A percentile compares a stretch with the other conserved stretches of the same genome.
Evolutionary conservation across 2,113 vertebrate species (phyloP).

Genomic region (Thamnaconus septentrionalis): DNA sequence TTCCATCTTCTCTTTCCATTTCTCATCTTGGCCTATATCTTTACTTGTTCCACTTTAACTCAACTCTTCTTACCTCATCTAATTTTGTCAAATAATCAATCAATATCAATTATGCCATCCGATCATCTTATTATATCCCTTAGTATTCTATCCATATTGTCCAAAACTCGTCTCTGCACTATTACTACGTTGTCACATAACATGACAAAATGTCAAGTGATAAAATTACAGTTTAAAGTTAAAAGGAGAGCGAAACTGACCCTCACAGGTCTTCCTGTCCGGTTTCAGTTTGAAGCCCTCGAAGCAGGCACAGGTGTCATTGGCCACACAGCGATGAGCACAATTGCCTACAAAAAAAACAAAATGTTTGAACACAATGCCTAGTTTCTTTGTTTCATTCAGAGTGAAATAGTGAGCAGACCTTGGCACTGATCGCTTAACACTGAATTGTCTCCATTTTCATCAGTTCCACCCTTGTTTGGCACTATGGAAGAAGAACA

Average conservation of each 20-base stretch:
- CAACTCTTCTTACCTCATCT: too few species aligned
- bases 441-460: conserved; percentile 9
- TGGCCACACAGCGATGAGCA: conserved; percentile 84
- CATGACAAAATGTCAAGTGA: background rate
- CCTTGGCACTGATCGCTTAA: conserved; percentile 60
- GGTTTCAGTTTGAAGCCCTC: conserved; percentile 88
- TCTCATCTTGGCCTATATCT: too few species aligned
- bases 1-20: too few species aligned
- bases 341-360: conserved; percentile 80
- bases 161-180: too few species aligned
- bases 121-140: too few species aligned
- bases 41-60: too few species aligned
- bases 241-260: conserved; percentile 60
- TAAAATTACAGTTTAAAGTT: background rate
- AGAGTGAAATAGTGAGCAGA: conserved; percentile 13
- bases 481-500: conserved; percentile 17
- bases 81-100: too few species aligned
- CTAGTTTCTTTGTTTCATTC: background rate
- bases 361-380: conserved; percentile 1
- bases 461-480: conserved; percentile 4
- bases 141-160: too few species aligned
- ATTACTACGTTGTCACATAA: too few species aligned
- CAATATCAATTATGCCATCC: too few species aligned
- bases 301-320: conserved; percentile 85
- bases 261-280: conserved; percentile 89